Evolutionary conservation across 2,888 invertebrate genomes (phyloP).

Genomic region (Dioctria rufipes): DNA sequence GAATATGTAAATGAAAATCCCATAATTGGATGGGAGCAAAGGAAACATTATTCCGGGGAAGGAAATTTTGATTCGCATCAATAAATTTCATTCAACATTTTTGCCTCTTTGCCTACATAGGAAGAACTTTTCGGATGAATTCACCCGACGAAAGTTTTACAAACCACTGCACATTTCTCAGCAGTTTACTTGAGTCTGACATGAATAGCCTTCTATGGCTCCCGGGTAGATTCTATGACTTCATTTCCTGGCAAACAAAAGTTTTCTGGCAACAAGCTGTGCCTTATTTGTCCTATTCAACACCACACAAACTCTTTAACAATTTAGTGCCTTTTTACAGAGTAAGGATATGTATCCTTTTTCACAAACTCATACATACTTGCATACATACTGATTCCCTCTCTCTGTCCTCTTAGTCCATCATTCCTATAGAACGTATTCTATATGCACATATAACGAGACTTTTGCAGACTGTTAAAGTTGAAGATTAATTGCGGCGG

Average conservation of each 20-base stretch:
- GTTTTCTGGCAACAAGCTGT: constrained; percentile 36
- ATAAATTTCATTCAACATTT: background rate
- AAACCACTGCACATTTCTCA: constrained; percentile 23
- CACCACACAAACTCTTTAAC: constrained; percentile 29
- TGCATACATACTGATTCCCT: background rate
- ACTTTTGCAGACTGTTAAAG: constrained; percentile 16
- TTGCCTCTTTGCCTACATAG: background rate
- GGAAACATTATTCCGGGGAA: no score
- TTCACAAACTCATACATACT: background rate
- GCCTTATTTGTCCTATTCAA: constrained; percentile 34
- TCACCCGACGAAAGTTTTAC: constrained; percentile 10
- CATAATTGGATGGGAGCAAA: no score
- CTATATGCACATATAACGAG: constrained; percentile 16
- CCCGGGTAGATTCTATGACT: background rate
- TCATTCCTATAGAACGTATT: background rate
- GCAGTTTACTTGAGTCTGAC: constrained; percentile 24
- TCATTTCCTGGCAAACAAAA: constrained; percentile 32
- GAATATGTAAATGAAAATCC: no score
- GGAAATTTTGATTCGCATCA: background rate
- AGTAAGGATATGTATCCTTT: background rate
- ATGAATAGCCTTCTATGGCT: constrained; percentile 21
- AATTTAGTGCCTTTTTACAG: constrained; percentile 2
- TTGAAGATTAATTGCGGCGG: constrained; percentile 29
- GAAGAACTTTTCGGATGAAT: constrained; percentile 13
- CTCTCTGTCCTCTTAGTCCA: no score